A percentile compares a stretch with the other conserved stretches of the same genome.
These are phyloP conservation scores for Capitulum mitella DNA, from an alignment of 2,888 invertebrate genomes.

Conservation along the genomic window DNA sequence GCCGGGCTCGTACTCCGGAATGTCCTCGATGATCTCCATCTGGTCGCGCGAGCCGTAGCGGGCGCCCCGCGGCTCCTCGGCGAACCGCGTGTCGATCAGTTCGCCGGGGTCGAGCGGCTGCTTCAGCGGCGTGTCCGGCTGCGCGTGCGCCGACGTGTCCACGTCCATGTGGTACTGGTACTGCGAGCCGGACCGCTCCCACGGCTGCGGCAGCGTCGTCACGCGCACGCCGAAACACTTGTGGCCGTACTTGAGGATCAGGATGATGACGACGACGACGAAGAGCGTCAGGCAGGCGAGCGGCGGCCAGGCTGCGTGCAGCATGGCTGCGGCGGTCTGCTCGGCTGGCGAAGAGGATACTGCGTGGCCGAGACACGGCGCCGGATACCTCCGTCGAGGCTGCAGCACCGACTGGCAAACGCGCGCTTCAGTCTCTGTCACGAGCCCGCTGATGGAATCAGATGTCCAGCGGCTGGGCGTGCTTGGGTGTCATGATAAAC, in stretches of 20 bases:
- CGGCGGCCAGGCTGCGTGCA: background rate
- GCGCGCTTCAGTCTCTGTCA: background rate
- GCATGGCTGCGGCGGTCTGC: background rate
- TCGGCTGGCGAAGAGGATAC: too few species aligned
- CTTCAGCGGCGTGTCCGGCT: background rate
- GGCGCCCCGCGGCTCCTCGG: background rate
- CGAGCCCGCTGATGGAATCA: background rate
- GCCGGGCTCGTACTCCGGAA: background rate
- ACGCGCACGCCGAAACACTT: conserved; percentile 7
- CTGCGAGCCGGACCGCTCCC: background rate
- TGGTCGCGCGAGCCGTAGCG: background rate
- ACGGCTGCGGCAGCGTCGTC: conserved; percentile 14
- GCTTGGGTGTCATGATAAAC: conserved; percentile 7
- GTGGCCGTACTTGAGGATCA: conserved; percentile 23
- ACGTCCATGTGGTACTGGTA: conserved; percentile 17
- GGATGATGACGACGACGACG: background rate
- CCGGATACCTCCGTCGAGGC: too few species aligned
- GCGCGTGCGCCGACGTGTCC: background rate
- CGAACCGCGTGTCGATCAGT: background rate
- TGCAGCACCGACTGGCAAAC: too few species aligned
- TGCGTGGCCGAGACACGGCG: too few species aligned
- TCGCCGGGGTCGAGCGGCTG: conserved; percentile 11
- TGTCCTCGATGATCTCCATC: background rate
- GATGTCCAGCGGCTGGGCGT: background rate
- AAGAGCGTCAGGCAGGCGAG: background rate